Conservation (phyloP, 2,113 vertebrate species). For the Paraplagusia blochii region DNA sequence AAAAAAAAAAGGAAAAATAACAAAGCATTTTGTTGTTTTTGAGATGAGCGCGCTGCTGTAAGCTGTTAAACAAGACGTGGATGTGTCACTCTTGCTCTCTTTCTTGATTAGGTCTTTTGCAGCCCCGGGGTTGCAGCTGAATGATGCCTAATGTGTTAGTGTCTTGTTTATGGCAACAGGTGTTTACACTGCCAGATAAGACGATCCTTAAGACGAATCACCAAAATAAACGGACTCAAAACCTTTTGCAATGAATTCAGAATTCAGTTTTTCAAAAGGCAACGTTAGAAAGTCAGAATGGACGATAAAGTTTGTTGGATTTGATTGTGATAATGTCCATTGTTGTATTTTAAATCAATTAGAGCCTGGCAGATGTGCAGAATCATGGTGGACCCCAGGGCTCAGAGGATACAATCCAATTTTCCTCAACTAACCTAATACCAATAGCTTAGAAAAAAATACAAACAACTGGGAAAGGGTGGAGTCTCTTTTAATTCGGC, state of each 20-base stretch:
- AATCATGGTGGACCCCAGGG: constrained; percentile 77
- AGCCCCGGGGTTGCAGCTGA: constrained; percentile 40
- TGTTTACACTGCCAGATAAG: constrained; percentile 9
- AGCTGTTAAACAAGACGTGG: constrained; percentile 59
- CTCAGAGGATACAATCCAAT: constrained; percentile 83
- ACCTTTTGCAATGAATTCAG: constrained; percentile 13
- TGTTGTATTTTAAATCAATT: constrained; percentile 83
- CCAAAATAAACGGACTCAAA: no score
- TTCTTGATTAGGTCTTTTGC: constrained; percentile 60
- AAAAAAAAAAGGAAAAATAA: no score
- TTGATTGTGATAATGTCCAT: constrained; percentile 82
- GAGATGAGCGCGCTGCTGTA: no score
- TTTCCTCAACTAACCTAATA: constrained; percentile 84
- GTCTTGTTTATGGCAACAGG: constrained; percentile 29
- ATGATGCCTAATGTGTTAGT: constrained; percentile 39
- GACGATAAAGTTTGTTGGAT: constrained; percentile 60
- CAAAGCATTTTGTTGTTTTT: no score
- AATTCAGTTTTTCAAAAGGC: neutral
- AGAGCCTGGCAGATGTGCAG: constrained; percentile 73
- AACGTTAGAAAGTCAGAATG: constrained; percentile 27
- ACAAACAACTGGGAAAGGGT: constrained; percentile 48
- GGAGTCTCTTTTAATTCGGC: constrained; percentile 62
- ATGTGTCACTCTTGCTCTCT: constrained; percentile 52
- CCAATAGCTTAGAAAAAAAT: constrained; percentile 78
- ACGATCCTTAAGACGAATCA: constrained; percentile 10